phyloP scores from a whole-genome alignment of 2,888 invertebrate species.

The Lithophane leautieri region DNA sequence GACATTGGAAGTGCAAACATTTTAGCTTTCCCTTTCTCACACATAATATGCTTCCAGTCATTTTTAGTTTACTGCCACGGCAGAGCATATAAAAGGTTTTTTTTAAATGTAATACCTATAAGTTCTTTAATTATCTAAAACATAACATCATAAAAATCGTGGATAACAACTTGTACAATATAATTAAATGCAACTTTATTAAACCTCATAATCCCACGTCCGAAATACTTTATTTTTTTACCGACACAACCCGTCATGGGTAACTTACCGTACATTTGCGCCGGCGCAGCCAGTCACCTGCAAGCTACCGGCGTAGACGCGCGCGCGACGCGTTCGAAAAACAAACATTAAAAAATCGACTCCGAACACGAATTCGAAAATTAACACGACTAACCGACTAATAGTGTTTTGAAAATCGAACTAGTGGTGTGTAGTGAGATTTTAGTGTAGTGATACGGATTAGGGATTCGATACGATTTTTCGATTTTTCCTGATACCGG shows the following conservation, averaged over 20 bases:
- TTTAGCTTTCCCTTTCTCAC: conserved; percentile 27
- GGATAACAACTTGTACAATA: conserved; percentile 44
- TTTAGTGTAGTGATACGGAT: conserved; percentile 75
- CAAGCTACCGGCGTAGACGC: conserved; percentile 82
- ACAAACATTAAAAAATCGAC: conserved; percentile 68
- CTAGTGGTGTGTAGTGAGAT: conserved; percentile 77
- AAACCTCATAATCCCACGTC: conserved; percentile 78
- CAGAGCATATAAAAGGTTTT: not conserved
- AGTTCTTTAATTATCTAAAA: conserved; percentile 38
- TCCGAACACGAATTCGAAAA: conserved; percentile 79
- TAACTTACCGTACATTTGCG: conserved; percentile 75
- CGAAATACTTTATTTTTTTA: conserved; percentile 75
- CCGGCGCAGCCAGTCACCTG: conserved; percentile 86
- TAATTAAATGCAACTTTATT: conserved; percentile 58
- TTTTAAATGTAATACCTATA: not conserved
- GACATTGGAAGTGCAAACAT: not conserved
- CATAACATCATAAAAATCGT: conserved; percentile 41
- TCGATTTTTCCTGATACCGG: conserved; percentile 76
- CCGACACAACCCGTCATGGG: conserved; percentile 78
- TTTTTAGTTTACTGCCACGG: not conserved
- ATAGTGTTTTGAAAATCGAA: conserved; percentile 75
- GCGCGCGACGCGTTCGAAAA: conserved; percentile 77
- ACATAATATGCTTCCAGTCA: conserved; percentile 3
- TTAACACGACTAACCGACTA: conserved; percentile 79
- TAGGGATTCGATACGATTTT: conserved; percentile 81